phyloP scores from a whole-genome alignment of 2,888 invertebrate genomes.

The Brachypalpus laphriformis region DNA sequence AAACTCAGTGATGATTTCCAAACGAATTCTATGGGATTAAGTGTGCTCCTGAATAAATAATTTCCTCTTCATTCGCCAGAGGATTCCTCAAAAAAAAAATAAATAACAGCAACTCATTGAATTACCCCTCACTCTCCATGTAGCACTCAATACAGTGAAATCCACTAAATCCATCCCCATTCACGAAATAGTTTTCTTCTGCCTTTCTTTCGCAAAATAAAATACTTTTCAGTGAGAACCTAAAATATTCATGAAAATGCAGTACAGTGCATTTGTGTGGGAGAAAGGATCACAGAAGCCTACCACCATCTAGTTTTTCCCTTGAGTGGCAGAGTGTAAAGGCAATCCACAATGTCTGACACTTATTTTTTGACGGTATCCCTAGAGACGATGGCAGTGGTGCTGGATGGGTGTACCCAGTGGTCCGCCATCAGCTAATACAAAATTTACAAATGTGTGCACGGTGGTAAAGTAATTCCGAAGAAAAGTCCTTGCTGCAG shows the following conservation, averaged over 20 bases:
- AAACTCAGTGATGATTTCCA: conserved; percentile 30
- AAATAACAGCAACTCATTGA: conserved; percentile 53
- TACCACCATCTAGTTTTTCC: conserved; percentile 4
- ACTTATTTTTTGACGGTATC: conserved; percentile 30
- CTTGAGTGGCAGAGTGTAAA: conserved; percentile 62
- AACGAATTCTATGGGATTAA: conserved; percentile 61
- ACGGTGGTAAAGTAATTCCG: conserved; percentile 49
- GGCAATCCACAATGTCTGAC: conserved; percentile 69
- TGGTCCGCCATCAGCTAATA: conserved; percentile 60
- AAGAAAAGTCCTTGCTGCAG: conserved; percentile 50
- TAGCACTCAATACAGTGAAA: conserved; percentile 41
- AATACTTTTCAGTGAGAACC: conserved; percentile 54
- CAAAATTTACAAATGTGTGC: conserved; percentile 71
- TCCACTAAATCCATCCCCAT: not conserved
- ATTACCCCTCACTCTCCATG: conserved; percentile 37
- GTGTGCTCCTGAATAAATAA: conserved; percentile 72
- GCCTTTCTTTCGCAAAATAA: conserved; percentile 34
- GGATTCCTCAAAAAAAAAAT: conserved; percentile 5
- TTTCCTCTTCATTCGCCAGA: conserved; percentile 61
- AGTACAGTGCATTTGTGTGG: conserved; percentile 46
- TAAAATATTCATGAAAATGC: conserved; percentile 72
- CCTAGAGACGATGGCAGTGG: not conserved
- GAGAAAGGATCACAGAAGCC: conserved; percentile 41
- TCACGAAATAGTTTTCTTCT: conserved; percentile 16
- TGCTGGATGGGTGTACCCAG: conserved; percentile 6